Conservation (phyloP, 92 coral and sea anemone species). For the Porites evermanni region DNA sequence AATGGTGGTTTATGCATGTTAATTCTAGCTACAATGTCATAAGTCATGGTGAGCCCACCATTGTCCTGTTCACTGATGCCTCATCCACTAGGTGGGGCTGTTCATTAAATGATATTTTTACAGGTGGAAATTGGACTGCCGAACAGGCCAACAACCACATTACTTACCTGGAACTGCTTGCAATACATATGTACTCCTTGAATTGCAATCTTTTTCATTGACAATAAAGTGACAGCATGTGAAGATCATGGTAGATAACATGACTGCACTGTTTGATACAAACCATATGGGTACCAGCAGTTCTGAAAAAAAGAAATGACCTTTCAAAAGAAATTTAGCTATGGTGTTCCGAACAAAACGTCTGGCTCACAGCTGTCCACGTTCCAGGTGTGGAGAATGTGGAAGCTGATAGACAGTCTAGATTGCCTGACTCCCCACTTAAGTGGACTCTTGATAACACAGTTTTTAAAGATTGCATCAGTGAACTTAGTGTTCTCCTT, state of each 20-base stretch:
- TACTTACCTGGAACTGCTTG: slow-evolving; percentile 42
- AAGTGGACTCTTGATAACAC: background rate
- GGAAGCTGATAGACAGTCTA: background rate
- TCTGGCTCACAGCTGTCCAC: background rate
- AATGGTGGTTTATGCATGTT: slow-evolving; percentile 47
- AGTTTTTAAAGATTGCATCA: background rate
- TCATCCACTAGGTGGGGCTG: slow-evolving; percentile 47
- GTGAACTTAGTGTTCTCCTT: too few species aligned
- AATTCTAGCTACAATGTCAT: slow-evolving; percentile 42
- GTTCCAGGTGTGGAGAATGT: background rate
- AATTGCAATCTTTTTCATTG: slow-evolving; percentile 30
- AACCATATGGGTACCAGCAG: too few species aligned
- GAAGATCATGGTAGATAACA: slow-evolving; percentile 62
- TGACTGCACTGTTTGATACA: too few species aligned
- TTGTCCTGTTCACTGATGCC: slow-evolving; percentile 32
- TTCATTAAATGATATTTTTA: slow-evolving; percentile 6
- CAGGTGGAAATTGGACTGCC: slow-evolving; percentile 43
- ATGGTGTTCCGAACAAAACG: too few species aligned
- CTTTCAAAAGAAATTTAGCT: background rate
- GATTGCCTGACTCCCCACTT: background rate
- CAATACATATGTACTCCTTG: background rate
- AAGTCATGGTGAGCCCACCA: slow-evolving; percentile 26
- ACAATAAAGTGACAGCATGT: slow-evolving; percentile 43
- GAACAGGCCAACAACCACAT: slow-evolving; percentile 32
- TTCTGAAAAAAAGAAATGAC: too few species aligned